Conservation (phyloP, 2,888 invertebrate genomes). For the Rapana venosa region DNA sequence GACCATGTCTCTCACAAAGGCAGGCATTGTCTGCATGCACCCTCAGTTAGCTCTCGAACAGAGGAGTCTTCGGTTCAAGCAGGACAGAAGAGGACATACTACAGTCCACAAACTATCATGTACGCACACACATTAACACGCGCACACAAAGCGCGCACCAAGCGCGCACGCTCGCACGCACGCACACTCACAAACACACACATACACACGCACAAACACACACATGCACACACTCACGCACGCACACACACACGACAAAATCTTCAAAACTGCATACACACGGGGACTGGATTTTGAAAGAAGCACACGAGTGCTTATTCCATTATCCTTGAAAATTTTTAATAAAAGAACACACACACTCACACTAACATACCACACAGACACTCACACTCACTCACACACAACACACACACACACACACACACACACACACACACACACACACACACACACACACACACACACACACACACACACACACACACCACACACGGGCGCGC, state of each 20-base stretch:
- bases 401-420: not conserved
- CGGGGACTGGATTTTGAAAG: not conserved
- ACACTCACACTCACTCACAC: not conserved
- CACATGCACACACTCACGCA: not conserved
- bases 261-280: not conserved
- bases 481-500: not conserved
- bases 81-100: too few relatives aligned
- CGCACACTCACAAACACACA: not conserved
- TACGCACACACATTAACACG: not conserved
- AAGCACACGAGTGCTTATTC: not conserved
- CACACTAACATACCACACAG: not conserved
- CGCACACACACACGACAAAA: not conserved
- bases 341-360: not conserved
- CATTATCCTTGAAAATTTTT: not conserved
- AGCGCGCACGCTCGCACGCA: not conserved
- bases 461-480: constrained; percentile 1
- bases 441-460: not conserved
- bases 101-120: not conserved
- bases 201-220: not conserved
- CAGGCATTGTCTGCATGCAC: not conserved
- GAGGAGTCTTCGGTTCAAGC: too few relatives aligned
- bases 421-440: constrained; percentile 1
- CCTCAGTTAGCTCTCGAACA: not conserved
- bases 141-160: not conserved
- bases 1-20: not conserved